Percentiles rank a stretch among this genome's conserved stretches.
These are phyloP conservation scores for Thymelicus sylvestris DNA, from an alignment of 2,888 invertebrate genomes.

Conservation along the genomic window DNA sequence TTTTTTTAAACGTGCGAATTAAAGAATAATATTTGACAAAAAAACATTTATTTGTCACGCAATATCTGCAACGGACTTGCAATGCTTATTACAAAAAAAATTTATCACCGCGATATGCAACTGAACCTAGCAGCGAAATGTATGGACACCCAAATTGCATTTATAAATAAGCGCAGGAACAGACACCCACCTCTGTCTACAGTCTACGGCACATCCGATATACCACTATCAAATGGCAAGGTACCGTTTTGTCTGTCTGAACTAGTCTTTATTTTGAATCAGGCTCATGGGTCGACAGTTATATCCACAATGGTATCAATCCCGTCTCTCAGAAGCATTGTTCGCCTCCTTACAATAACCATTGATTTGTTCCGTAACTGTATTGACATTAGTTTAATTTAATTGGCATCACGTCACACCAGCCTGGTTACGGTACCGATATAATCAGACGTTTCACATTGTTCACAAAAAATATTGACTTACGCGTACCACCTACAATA, in stretches of 20 bases:
- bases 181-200: constrained; percentile 11
- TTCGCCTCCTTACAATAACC: background rate
- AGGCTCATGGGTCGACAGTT: background rate
- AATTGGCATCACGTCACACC: background rate
- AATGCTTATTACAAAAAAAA: too few species aligned
- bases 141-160: constrained; percentile 7
- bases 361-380: background rate
- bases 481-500: too few species aligned
- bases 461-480: too few species aligned
- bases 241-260: background rate
- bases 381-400: background rate
- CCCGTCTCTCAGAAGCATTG: background rate
- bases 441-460: too few species aligned
- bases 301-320: background rate
- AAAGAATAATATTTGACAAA: too few species aligned
- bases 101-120: too few species aligned
- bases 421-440: too few species aligned
- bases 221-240: background rate
- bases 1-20: too few species aligned
- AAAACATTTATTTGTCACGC: too few species aligned
- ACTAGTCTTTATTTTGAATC: background rate
- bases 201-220: constrained; percentile 18
- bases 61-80: too few species aligned
- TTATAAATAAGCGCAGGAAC: constrained; percentile 20
- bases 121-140: background rate